Percentiles rank a stretch among this genome's conserved stretches.
These are phyloP conservation scores for Hephaestus fuliginosus DNA, from an alignment of 2,797 vertebrate species.

Conservation along the genomic window DNA sequence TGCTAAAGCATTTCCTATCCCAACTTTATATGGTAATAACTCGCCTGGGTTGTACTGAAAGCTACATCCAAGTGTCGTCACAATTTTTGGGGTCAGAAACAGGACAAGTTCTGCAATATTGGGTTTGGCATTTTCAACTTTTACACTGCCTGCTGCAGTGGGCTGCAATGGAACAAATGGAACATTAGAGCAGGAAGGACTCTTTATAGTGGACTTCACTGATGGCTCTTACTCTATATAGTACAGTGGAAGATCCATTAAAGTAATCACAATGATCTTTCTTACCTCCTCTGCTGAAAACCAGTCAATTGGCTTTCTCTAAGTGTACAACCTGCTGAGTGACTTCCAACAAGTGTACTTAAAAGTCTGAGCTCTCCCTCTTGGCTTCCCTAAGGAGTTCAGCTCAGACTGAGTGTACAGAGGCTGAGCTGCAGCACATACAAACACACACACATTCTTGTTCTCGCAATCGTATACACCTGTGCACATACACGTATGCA, in stretches of 20 bases:
- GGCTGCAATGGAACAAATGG: slow-evolving; percentile 4
- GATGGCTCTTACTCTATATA: slow-evolving; percentile 12
- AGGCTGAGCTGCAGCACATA: background rate
- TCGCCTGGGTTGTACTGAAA: background rate
- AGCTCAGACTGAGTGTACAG: slow-evolving; percentile 6
- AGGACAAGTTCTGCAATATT: background rate
- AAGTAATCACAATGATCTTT: slow-evolving; percentile 48
- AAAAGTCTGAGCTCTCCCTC: slow-evolving; percentile 42
- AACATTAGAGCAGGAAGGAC: slow-evolving; percentile 16
- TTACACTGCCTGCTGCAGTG: slow-evolving; percentile 7
- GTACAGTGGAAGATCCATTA: slow-evolving; percentile 18
- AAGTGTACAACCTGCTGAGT: slow-evolving; percentile 46
- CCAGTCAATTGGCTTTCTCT: slow-evolving; percentile 43
- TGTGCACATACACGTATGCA: background rate
- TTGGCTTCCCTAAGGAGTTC: slow-evolving; percentile 13
- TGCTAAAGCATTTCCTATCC: background rate
- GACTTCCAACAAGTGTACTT: slow-evolving; percentile 56
- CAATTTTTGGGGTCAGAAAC: background rate
- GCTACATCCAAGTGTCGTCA: background rate
- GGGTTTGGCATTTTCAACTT: slow-evolving; percentile 30
- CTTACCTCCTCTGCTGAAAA: slow-evolving; percentile 25
- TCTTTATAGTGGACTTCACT: background rate
- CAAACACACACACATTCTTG: background rate
- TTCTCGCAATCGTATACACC: background rate
- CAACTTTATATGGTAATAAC: background rate